phyloP scores from a whole-genome alignment of 2,113 vertebrate genomes.

The Numida meleagris region DNA sequence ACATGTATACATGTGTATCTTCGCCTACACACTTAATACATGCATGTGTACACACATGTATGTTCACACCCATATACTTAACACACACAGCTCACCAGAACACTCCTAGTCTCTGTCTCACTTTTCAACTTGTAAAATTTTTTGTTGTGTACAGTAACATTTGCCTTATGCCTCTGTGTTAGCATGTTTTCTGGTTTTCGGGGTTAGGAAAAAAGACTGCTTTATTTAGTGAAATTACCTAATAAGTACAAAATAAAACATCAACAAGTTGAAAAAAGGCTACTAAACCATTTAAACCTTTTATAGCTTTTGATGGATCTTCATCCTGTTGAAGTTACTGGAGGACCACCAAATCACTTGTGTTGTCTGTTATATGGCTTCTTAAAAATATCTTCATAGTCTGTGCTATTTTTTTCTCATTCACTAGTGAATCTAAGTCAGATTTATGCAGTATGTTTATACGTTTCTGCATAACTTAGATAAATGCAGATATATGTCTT shows the following conservation, averaged over 20 bases:
- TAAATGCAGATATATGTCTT: not conserved
- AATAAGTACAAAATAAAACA: not conserved
- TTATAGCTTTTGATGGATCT: not conserved
- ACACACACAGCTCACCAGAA: not conserved
- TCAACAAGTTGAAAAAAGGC: not conserved
- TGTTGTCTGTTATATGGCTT: not conserved
- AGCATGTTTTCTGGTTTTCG: not conserved
- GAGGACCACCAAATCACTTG: not conserved
- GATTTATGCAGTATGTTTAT: not conserved
- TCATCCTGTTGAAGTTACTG: not conserved
- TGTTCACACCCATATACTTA: too few relatives aligned
- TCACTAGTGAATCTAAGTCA: not conserved
- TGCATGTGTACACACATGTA: rapidly evolving
- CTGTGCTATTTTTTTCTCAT: not conserved
- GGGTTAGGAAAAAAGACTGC: not conserved
- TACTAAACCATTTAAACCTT: not conserved
- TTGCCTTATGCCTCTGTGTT: not conserved
- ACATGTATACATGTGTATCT: rapidly evolving
- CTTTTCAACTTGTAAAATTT: not conserved
- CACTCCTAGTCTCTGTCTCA: not conserved
- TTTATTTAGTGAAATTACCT: not conserved
- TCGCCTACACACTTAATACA: too few relatives aligned
- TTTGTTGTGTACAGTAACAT: not conserved
- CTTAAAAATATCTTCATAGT: not conserved
- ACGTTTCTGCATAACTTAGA: not conserved